Evolutionary conservation across 2,888 invertebrate genomes (phyloP), one percentile per base, ranked within the genome.

Genomic region (Boloria euphrosyne): DNA sequence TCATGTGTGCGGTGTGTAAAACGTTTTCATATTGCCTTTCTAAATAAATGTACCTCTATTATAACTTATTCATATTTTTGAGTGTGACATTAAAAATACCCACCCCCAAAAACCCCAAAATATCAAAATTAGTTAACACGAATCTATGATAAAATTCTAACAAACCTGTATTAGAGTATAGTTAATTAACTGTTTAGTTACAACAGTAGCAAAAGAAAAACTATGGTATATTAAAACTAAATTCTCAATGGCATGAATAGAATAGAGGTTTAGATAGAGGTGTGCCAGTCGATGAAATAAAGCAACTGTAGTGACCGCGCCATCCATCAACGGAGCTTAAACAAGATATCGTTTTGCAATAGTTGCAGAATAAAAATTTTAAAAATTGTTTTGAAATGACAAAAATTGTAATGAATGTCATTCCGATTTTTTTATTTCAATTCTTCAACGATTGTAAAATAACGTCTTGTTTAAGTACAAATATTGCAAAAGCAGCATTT

Each of bases 131-230:
- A 78, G 80, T 80, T 76, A 76, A 78, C 75, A 77, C 76, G 70
- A 76, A 75, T 76, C 74, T 73, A 75, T 75, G 73, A 73, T 74
- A 74, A 76, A 76, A 73, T 72, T 73, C 69, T 72, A 73, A 73
- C 66, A 67, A 74, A 70, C 80, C 73, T 77, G 76, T 76, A 83
- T 85, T 83, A 85, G 80, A 81, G 80, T 79, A 80, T 78, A 85
- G 88, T 89, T 89, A 88, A 87, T 87, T 77, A 83, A 86, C 86
- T 86, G 82, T 87, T 89, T 89, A 89, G 90, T 90, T 83, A 90
- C 89, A 86, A 89, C 82, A 86, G 86, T 87, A 87, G 85, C 80
- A 83, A 84, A 80, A 46, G 46, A 57, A 77, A 80, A 82, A 78
- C 78, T 81, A 80, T 85, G 81, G 79, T 78, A 78, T 78, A 84